Conservation (phyloP, 2,797 vertebrate species). For the Myoxocephalus aenaeus region DNA sequence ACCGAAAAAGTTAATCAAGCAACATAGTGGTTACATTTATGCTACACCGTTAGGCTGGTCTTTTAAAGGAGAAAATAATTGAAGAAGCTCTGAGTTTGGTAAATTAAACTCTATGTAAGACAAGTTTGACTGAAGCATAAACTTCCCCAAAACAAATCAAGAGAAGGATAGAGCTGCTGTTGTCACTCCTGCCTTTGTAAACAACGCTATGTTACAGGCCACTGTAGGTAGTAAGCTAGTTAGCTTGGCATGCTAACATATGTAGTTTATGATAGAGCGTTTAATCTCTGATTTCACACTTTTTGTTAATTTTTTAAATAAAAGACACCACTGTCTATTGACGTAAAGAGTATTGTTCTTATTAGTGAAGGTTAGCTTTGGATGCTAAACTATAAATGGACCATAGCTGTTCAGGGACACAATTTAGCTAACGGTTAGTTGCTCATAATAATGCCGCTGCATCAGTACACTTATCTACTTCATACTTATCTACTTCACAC, state of each 20-base stretch:
- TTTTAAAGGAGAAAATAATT: background rate
- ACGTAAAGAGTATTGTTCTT: background rate
- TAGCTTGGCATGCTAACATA: background rate
- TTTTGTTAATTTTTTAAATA: background rate
- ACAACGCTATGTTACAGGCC: accelerated
- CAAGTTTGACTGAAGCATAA: background rate
- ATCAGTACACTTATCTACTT: background rate
- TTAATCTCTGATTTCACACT: background rate
- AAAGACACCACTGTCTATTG: background rate
- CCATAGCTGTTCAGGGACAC: conserved; percentile 1
- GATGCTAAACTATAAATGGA: background rate
- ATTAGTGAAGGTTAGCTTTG: background rate
- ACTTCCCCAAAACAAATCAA: background rate
- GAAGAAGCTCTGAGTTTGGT: background rate
- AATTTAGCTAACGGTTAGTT: background rate
- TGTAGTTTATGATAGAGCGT: background rate
- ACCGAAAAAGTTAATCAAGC: background rate
- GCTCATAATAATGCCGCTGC: background rate
- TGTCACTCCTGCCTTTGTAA: no score
- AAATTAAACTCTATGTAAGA: accelerated
- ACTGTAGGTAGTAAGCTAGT: background rate
- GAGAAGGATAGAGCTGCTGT: background rate
- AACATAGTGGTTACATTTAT: background rate
- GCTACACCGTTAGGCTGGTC: background rate
- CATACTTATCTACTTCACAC: background rate